A percentile compares a stretch with the other conserved stretches of the same genome.
Evolutionary conservation across 2,888 invertebrate genomes (phyloP).

Genomic region (Agonopterix arenella): DNA sequence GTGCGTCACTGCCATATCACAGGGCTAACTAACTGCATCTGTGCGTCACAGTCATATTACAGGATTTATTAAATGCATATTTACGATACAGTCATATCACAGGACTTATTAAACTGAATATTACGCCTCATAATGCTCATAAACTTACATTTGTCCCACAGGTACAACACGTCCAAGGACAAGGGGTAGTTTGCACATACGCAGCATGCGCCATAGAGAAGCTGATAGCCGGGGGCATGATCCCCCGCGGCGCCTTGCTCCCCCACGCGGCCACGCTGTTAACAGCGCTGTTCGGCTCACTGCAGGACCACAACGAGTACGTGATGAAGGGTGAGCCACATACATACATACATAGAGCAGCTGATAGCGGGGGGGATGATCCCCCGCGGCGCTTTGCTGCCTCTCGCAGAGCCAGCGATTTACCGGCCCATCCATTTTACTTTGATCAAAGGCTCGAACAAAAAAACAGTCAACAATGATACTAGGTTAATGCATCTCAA

Average conservation of each 20-base stretch:
- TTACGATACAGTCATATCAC: too few species aligned
- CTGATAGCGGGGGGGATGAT: constrained; percentile 19
- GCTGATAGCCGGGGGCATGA: constrained; percentile 84
- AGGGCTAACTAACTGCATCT: too few species aligned
- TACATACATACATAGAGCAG: background rate
- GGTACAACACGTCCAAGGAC: constrained; percentile 85
- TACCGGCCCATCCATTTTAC: too few species aligned
- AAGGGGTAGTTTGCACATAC: constrained; percentile 95
- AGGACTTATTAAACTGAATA: too few species aligned
- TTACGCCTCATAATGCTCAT: too few species aligned
- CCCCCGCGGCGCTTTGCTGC: constrained; percentile 76
- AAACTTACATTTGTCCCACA: constrained; percentile 13
- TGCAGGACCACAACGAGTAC: constrained; percentile 95
- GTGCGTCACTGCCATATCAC: too few species aligned
- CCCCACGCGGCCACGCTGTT: constrained; percentile 84
- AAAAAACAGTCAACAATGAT: too few species aligned
- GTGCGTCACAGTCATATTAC: too few species aligned
- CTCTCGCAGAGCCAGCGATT: constrained; percentile 67
- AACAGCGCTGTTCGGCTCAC: constrained; percentile 83
- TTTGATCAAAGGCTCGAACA: background rate
- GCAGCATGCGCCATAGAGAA: constrained; percentile 95
- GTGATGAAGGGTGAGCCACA: constrained; percentile 89
- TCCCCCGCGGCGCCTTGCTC: constrained; percentile 78
- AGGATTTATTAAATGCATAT: too few species aligned
- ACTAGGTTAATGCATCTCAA: too few species aligned